phyloP scores from a whole-genome alignment of 2,888 invertebrate genomes.

The Eristalis tenax region DNA sequence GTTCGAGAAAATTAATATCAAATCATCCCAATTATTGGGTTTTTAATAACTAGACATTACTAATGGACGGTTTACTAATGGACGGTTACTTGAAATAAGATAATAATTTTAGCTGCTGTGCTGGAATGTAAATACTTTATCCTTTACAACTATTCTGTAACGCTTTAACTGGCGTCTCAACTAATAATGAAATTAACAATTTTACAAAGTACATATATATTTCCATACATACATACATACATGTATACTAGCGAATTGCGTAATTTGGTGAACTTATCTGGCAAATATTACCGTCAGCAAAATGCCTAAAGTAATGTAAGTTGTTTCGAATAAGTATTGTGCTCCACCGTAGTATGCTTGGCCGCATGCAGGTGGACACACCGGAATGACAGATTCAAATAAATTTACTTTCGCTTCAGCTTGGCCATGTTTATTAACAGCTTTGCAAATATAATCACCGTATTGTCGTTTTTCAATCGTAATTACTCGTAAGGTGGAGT shows the following conservation, averaged over 20 bases:
- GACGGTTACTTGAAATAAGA: background rate
- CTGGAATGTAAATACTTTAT: too few relatives aligned
- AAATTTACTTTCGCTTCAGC: slow-evolving; percentile 91
- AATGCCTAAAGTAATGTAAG: slow-evolving; percentile 82
- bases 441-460: slow-evolving; percentile 92
- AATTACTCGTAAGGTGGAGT: slow-evolving; percentile 93
- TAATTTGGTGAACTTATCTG: slow-evolving; percentile 77
- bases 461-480: slow-evolving; percentile 95
- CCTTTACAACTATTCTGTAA: background rate
- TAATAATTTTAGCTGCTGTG: background rate
- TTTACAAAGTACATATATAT: background rate
- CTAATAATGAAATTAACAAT: slow-evolving; percentile 30
- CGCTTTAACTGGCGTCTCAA: slow-evolving; percentile 27
- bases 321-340: slow-evolving; percentile 77
- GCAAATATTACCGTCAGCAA: slow-evolving; percentile 81
- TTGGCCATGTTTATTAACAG: slow-evolving; percentile 92
- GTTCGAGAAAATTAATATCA: background rate
- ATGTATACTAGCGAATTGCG: background rate
- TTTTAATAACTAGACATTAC: background rate
- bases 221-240: background rate
- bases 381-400: slow-evolving; percentile 94
- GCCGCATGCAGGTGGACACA: slow-evolving; percentile 95
- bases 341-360: slow-evolving; percentile 80
- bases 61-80: background rate
- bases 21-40: background rate